Evolutionary conservation across 2,888 invertebrate genomes (phyloP), one percentile per base, ranked within the genome.

Genomic region (Willowsia nigromaculata): DNA sequence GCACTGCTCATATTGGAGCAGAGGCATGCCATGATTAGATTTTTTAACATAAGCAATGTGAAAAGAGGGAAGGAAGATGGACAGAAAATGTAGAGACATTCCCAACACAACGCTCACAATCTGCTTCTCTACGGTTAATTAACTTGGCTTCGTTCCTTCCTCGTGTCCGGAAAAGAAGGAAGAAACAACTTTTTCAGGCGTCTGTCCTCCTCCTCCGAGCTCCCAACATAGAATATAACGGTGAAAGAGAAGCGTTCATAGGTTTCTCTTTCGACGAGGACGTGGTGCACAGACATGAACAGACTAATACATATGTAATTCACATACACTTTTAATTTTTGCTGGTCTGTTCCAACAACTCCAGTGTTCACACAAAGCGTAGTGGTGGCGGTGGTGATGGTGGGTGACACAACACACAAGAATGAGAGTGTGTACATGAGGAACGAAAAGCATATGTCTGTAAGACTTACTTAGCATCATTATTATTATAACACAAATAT

Each of bases 71-170:
- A 78, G n/a, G n/a, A n/a, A 78, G 76, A 37, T 56, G 56, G 56
- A 78, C 53, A 56, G 56, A 78, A 78, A 78, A 56, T 37, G 53
- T 53, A 30, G 53, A 18, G 22, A 47, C 33, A 27, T 74, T 25
- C 25, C 13, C 13, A 4, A 50, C 50, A 76, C 76, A 50, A 11
- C 59, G 76, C 56, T 65, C 47, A 65, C 89, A 89, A 85, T 89
- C 89, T 89, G 68, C 78, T 89, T 59, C 80, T 83, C 83, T 15
- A 68, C 84, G 84, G 85, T 89, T 89, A 89, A 89, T 89, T 89
- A 89, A 89, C 85, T 89, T 68, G 65, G 62, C 78, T 85, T 27
- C 78, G 50, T 76, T 78, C 81, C 81, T 81, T 81, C 40, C 62
- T 62, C 43, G 37, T 80, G 59, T 59, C 56, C 40, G 56, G 59